Base-by-base conservation (phyloP, 1,140 invertebrate genomes). In the Watersipora subatra region DNA sequence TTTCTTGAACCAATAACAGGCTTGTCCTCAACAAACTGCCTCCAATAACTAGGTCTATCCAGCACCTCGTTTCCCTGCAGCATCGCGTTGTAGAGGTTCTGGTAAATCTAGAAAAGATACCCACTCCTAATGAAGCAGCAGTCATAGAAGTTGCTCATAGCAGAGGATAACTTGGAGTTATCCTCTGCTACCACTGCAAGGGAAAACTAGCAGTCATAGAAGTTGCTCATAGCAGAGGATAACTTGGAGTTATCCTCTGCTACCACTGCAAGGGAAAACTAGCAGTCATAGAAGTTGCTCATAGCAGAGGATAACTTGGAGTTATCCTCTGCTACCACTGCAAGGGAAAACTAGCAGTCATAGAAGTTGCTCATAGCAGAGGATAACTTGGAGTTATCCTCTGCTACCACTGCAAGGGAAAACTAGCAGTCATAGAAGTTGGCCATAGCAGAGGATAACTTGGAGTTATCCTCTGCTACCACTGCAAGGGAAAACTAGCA, bases 11-110 rank as follows among this genome's bases (percentile, higher is more conserved):
- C 72, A 62, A 73, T 64, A 25, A 66, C 64, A 7, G 75, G 73
- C 64, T 75, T 75, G 28, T 74, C 68, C 7, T 46, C 34, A 3
- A 71, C 69, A 69, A 91, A 86, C 69, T 91, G 86, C 28, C 83
- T 82, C 90, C 89, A 92, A 88, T 89, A 92, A 3, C 79, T 66
- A 7, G 89, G 85, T 34, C 89, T 82, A 72, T 88, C 85, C 75
- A 90, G 85, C 1, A 85, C 86, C 1, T 86, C 84, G 1, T 86
- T 83, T 68, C 85, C 84, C 66, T 86, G 85, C 69, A 86, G 85
- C 78, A 92, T 86, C 68, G 86, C 84, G 62, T 85, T 83, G 78
- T 91, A 86, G 29, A 93, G 81, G 79, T 92, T 87, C 78, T 92
- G 85, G 75, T 93, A 93, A 63, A 92, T 89, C 78, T 89, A 82